These are phyloP conservation scores for Alosa alosa DNA, from an alignment of 2,113 vertebrate species.

Conservation along the genomic window DNA sequence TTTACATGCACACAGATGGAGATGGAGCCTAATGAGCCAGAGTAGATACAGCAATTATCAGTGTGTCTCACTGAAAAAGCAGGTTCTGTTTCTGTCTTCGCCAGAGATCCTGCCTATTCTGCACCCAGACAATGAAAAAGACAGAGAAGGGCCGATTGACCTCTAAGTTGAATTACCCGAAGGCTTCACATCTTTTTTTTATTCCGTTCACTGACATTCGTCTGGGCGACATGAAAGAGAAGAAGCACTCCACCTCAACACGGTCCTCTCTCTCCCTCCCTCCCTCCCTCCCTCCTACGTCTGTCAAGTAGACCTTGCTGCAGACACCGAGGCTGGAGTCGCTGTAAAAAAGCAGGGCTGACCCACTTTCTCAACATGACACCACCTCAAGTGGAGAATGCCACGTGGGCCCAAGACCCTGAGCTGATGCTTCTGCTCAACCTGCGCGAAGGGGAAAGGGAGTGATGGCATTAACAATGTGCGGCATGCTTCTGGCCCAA, in stretches of 20 bases:
- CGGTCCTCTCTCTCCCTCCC: background rate
- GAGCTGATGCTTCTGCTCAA: background rate
- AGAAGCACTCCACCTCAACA: background rate
- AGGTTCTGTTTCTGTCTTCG: background rate
- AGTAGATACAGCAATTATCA: background rate
- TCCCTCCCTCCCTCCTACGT: background rate
- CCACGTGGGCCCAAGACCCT: background rate
- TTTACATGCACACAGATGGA: background rate
- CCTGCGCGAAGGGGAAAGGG: background rate
- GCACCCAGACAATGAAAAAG: conserved; percentile 10
- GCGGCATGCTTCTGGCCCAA: background rate
- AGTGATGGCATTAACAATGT: background rate
- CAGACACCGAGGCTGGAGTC: background rate
- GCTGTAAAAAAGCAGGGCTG: background rate
- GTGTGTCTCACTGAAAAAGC: background rate
- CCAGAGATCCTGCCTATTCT: background rate
- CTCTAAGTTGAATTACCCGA: conserved; percentile 15
- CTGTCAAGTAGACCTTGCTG: background rate
- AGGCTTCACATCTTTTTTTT: background rate
- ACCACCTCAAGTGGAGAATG: background rate
- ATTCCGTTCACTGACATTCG: conserved; percentile 1
- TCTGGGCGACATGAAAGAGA: background rate
- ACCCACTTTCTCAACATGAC: background rate
- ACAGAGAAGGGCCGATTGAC: background rate
- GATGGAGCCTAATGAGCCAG: background rate